Percentiles rank a stretch among this genome's conserved stretches.
Conservation (phyloP, 2,797 vertebrate genomes). For the Hypotaenidia philippensis region DNA sequence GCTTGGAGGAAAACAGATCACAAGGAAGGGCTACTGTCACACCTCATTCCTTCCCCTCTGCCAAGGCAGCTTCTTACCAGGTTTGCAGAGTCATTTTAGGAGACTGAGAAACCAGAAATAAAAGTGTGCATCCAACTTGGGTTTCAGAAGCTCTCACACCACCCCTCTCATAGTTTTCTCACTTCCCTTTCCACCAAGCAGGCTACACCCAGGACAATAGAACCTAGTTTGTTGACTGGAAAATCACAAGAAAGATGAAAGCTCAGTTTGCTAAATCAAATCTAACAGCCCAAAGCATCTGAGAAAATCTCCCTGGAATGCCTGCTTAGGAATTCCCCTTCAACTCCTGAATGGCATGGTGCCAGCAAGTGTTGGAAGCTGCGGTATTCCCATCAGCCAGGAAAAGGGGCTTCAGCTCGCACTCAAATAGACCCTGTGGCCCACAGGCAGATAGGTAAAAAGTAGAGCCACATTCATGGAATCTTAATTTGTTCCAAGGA, state of each 20-base stretch:
- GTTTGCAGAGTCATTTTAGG: not conserved
- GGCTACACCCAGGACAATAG: not conserved
- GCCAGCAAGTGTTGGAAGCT: slow-evolving; percentile 37
- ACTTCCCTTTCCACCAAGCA: not conserved
- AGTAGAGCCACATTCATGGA: not conserved
- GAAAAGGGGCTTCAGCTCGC: slow-evolving; percentile 29
- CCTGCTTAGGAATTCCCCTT: slow-evolving; percentile 67
- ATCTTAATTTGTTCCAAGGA: slow-evolving; percentile 26
- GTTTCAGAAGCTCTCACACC: not conserved
- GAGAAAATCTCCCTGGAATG: slow-evolving; percentile 36
- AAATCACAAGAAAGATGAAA: slow-evolving; percentile 1
- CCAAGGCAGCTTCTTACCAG: not conserved
- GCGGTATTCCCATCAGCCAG: not conserved
- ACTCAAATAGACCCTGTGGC: not conserved
- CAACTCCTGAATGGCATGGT: slow-evolving; percentile 30
- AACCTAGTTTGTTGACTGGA: not conserved
- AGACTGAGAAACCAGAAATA: not conserved
- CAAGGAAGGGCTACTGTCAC: not conserved
- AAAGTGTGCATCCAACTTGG: not conserved
- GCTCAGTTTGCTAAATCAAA: not conserved
- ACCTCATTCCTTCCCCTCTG: not conserved
- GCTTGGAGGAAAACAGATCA: slow-evolving; percentile 22
- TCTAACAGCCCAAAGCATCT: slow-evolving; percentile 2
- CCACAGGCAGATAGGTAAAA: not conserved
- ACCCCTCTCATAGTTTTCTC: not conserved